phyloP scores from a whole-genome alignment of 2,797 vertebrate genomes.

The Brachyalestes nurse region DNA sequence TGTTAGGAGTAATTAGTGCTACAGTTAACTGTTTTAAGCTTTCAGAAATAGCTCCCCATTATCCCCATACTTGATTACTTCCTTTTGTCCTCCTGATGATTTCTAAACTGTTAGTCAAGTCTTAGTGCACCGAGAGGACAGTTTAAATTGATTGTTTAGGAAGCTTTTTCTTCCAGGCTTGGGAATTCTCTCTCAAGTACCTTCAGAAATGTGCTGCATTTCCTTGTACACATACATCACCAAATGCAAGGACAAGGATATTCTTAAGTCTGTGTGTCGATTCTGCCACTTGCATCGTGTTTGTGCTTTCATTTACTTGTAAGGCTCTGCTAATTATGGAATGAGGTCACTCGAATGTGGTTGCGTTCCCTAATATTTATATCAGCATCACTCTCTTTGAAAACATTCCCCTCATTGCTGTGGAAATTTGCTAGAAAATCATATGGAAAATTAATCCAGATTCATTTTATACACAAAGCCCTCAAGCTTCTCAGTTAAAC shows the following conservation, averaged over 20 bases:
- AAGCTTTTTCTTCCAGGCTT: not conserved
- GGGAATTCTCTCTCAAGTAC: not conserved
- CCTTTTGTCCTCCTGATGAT: not conserved
- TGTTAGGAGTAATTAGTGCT: not conserved
- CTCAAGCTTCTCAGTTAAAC: conserved; percentile 67
- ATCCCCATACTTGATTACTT: not conserved
- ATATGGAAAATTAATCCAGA: conserved; percentile 62
- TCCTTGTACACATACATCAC: conserved; percentile 6
- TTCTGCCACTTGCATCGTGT: conserved; percentile 34
- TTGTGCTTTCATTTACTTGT: conserved; percentile 61
- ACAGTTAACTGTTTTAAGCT: not conserved
- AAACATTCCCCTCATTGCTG: conserved; percentile 60
- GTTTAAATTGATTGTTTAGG: not conserved
- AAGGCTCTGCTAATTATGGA: conserved; percentile 56
- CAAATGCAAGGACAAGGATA: conserved; percentile 26
- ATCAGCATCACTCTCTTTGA: conserved; percentile 42
- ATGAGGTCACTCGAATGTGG: conserved; percentile 66
- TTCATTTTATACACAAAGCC: conserved; percentile 68
- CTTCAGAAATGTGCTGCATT: conserved; percentile 12
- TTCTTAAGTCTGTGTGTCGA: not conserved
- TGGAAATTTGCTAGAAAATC: conserved; percentile 73
- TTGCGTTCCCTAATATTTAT: conserved; percentile 64
- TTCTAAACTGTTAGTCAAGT: not conserved
- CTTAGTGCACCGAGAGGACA: not conserved
- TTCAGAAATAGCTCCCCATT: not conserved